Conservation (phyloP, 2,113 vertebrate species). For the Microcebus tavaratra region DNA sequence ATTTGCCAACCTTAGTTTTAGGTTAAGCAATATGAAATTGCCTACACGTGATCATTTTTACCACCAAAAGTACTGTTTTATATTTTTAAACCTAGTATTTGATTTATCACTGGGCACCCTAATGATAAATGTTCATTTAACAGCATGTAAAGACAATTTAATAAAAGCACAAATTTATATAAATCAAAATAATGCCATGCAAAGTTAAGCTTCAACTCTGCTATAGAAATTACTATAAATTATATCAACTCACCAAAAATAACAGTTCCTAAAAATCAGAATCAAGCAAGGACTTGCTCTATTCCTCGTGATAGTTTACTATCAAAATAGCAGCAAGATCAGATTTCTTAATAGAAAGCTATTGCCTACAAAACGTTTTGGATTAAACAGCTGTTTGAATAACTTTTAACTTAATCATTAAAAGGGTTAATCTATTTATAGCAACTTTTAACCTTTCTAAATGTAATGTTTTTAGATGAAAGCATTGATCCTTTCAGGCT, state of each 20-base stretch:
- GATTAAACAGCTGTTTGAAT: slow-evolving; percentile 24
- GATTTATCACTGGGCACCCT: background rate
- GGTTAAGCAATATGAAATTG: slow-evolving; percentile 27
- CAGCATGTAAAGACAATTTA: background rate
- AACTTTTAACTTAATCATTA: slow-evolving; percentile 36
- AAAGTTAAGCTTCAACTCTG: slow-evolving; percentile 32
- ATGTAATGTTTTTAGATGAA: slow-evolving; percentile 53
- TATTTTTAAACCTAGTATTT: slow-evolving; percentile 18
- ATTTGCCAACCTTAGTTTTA: background rate
- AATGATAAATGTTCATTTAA: slow-evolving; percentile 23
- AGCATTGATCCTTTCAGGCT: slow-evolving; percentile 16
- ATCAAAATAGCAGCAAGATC: slow-evolving; percentile 1
- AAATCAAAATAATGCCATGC: slow-evolving; percentile 26
- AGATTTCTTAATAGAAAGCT: slow-evolving; percentile 22
- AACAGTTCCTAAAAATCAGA: slow-evolving; percentile 21
- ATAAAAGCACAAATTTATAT: slow-evolving; percentile 34
- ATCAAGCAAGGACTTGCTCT: background rate
- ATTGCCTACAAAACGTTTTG: background rate
- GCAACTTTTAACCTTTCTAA: slow-evolving; percentile 46
- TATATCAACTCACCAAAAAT: slow-evolving; percentile 34
- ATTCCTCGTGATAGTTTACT: background rate
- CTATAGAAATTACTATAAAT: background rate
- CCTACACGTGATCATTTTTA: background rate
- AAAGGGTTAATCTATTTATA: slow-evolving; percentile 52
- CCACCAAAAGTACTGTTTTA: background rate